Evolutionary conservation across 2,888 invertebrate species (phyloP).

Genomic region (Agrilus biguttatus): DNA sequence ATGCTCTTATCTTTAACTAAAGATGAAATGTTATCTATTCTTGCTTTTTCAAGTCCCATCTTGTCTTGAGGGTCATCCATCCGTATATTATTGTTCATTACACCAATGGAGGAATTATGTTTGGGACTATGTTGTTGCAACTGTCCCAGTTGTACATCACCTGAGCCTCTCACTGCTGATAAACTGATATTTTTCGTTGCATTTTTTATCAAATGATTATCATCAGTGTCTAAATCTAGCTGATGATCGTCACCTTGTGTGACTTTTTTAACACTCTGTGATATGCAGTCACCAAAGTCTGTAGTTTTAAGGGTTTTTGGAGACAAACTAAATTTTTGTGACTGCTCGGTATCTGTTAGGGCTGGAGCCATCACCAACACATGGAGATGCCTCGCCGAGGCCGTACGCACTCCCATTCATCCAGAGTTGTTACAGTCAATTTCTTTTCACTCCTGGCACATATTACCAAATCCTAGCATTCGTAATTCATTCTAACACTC

Average conservation of each 20-base stretch:
- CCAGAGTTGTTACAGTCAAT: constrained; percentile 25
- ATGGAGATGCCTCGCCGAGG: constrained; percentile 41
- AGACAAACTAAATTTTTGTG: constrained; percentile 30
- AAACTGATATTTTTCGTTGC: constrained; percentile 19
- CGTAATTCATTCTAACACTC: neutral
- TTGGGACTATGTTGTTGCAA: constrained; percentile 18
- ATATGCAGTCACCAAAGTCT: constrained; percentile 20
- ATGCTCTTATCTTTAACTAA: constrained; percentile 35
- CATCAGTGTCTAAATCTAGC: neutral
- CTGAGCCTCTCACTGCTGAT: constrained; percentile 17
- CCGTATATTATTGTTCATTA: constrained; percentile 37
- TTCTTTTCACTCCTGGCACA: constrained; percentile 3
- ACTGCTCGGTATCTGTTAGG: constrained; percentile 59
- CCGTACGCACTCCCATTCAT: constrained; percentile 37
- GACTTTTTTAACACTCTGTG: constrained; percentile 7
- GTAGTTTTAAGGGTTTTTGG: constrained; percentile 21
- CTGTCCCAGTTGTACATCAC: constrained; percentile 17
- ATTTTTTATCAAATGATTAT: constrained; percentile 9
- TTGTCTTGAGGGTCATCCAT: constrained; percentile 42
- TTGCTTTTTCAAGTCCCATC: constrained; percentile 39
- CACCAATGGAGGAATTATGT: constrained; percentile 12
- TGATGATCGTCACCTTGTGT: constrained; percentile 5
- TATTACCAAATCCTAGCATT: constrained; percentile 1
- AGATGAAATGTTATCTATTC: constrained; percentile 37
- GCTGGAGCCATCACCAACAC: constrained; percentile 88